Conservation (phyloP, 2,113 vertebrate species). For the Brachionichthys hirsutus region DNA sequence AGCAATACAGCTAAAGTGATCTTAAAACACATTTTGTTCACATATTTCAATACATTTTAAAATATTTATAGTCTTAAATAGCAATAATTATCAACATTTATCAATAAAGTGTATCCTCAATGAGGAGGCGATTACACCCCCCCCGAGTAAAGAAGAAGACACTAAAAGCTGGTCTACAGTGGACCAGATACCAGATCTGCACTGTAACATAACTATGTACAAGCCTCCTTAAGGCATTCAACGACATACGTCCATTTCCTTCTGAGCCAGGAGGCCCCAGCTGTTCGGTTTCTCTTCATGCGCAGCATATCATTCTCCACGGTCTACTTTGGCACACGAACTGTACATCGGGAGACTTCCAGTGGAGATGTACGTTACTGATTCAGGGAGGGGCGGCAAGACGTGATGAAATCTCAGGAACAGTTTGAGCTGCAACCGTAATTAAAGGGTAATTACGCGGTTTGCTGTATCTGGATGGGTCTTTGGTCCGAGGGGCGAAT, state of each 20-base stretch:
- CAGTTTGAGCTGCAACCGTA: constrained; percentile 29
- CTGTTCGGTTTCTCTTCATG: constrained; percentile 18
- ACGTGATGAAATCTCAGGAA: constrained; percentile 31
- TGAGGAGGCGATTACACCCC: constrained; percentile 47
- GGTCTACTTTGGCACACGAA: constrained; percentile 68
- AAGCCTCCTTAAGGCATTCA: constrained; percentile 51
- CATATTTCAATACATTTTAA: constrained; percentile 58
- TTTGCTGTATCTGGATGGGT: constrained; percentile 27
- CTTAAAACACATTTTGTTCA: constrained; percentile 61
- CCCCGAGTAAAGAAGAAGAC: constrained; percentile 60
- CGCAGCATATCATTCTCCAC: constrained; percentile 36
- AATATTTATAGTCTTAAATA: constrained; percentile 60
- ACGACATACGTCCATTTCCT: constrained; percentile 42
- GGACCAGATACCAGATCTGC: constrained; percentile 69
- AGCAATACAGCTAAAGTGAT: constrained; percentile 47
- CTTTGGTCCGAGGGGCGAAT: constrained; percentile 29
- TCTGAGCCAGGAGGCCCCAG: constrained; percentile 31
- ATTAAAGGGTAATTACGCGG: constrained; percentile 59
- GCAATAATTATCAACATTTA: constrained; percentile 45
- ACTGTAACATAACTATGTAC: constrained; percentile 65
- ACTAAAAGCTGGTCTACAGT: constrained; percentile 64
- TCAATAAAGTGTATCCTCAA: constrained; percentile 63
- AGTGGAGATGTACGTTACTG: constrained; percentile 17
- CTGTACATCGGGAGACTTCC: constrained; percentile 33
- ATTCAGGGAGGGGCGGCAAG: constrained; percentile 21